Base-by-base conservation (phyloP, 2,888 invertebrate species). In the Tiphia femorata region DNA sequence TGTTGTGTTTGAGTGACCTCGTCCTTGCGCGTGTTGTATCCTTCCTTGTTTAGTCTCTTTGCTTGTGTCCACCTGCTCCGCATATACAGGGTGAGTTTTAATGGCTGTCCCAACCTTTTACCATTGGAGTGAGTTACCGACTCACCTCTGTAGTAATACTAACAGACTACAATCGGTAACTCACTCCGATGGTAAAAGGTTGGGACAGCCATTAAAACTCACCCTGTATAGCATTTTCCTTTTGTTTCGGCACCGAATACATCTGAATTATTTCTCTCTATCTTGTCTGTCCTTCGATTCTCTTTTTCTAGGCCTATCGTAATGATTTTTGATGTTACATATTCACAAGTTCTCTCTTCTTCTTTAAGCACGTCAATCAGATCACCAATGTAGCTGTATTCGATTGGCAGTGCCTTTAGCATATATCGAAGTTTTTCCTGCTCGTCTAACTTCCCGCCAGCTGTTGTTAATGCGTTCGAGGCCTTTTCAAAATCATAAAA, bases 301-400 rank as follows among this genome's bases (percentile, higher is more conserved):
- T 52, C 19, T 0, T 47, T 33, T 30, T 38, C 16, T 3, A 23
- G n/a, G 55, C 62, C 51, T 23, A 23, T 50, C 48, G 48, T 27
- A 6, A 37, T 56, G 4, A 72, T 65, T 25, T 19, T 35, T 27
- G 47, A 41, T 37, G 41, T 41, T 1, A 53, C 42, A 27, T 42
- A 53, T 14, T 53, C 53, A 1, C 35, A 35, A n/a, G 48, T 27
- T 16, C 37, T 40, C 1, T 53, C 37, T 14, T n/a, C 35, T n/a
- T 30, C 20, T 25, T 41, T 23, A 10, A 48, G 6, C 6, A 33
- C 37, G 14, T 53, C 48, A 2, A 53, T 23, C 10, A 48, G 10
- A 17, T 52, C 41, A 1, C 21, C 41, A 14, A 52, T 41, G 23
- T 52, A 30, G 10, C 30, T 40, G 4, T 30, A 33, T 8, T 10